Evolutionary conservation across 2,113 vertebrate genomes (phyloP), one percentile per base, ranked within the genome.

Genomic region (Petromus typicus): DNA sequence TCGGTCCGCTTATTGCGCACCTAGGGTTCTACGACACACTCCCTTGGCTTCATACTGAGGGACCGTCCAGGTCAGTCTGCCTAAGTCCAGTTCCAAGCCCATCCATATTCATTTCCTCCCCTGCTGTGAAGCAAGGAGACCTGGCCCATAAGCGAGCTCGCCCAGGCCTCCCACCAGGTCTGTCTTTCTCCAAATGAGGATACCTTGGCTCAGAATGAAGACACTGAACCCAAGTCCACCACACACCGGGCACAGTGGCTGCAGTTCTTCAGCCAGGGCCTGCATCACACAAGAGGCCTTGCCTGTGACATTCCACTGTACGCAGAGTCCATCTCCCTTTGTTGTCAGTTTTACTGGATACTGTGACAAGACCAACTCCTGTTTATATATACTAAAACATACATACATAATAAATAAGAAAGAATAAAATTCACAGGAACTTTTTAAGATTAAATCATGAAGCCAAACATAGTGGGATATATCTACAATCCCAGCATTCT

Each of bases 201-300:
- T 40, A 37, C 1, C 2, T 0, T 22, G 32, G 32, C 59, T 75
- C 32, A 1, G 22, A 57, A 22, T 17, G 23, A 89, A 76, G 27
- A 22, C 37, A 23, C 0, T 2, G 22, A 54, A 13, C 51, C 25
- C 1, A 51, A 25, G 16, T 12, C 4, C 23, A 16, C 18, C 73
- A 89, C 22, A 43, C 78, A 54, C 18, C 32, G n/a, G 63, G 20
- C 23, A 1, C 13, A 30, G 23, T 20, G 25, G 9, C 57, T 30
- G 22, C 30, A 56, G 9, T 27, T 75, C 66, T 73, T 57, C 37
- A 56, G 57, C 45, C 40, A n/a, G 17, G 4, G 3, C 6, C 0
- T 4, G 25, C 25, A 48, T 37, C 40, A 34, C 25, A 1, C 3
- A 13, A 17, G 56, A 57, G 22, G 22, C 13, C 20, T 73, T 17